Base-by-base conservation (phyloP, 2,113 vertebrate species). In the Electrona antarctica region DNA sequence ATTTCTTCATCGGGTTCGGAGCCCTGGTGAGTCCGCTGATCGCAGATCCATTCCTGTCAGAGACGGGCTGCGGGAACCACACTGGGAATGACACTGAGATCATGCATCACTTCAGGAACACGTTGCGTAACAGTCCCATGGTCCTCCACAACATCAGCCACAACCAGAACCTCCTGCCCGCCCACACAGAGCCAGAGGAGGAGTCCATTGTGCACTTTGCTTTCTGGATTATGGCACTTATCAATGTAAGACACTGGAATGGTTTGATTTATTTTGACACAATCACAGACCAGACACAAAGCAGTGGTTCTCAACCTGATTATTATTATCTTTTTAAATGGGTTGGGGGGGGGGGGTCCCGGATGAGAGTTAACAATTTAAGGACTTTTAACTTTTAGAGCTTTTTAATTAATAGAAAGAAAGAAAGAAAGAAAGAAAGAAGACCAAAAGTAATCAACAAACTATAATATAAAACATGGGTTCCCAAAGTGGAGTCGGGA, bases 191-290 rank as follows among this genome's bases (percentile, higher is more conserved):
- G 12, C 88, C 79, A 0, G 57, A 85, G 63, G 86, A 91, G 55
- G 92, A 93, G 51, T 95, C 95, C 0, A 93, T 9, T 0, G 95
- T 99, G 69, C 95, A 95, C 61, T 97, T 95, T 0, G 97, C 97
- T 80, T 99, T 99, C 93, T 99, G 97, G 97, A 99, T 98, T 92
- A 99, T 99, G 96, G 96, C 97, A 9, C 83, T 97, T 52, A 97
- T 99, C 88, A 99, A 99, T 0, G 97, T 99, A 76, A 95, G 95
- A 83, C 4, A 41, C 28, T 21, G 21, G 21, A 21, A 21, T 21
- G 21, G 21, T 21, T 21, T 21, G 21, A 21, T 21, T 21, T 21
- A 2, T 21, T 21, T 21, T 21, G 21, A 21, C 21, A 21, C 21
- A 21, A 21, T 21, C 21, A 21, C 21, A 21, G 21, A 21, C 21